Evolutionary conservation across 2,113 vertebrate species (phyloP), one percentile per base, ranked within the genome.

Genomic region (Sigmodon hispidus): DNA sequence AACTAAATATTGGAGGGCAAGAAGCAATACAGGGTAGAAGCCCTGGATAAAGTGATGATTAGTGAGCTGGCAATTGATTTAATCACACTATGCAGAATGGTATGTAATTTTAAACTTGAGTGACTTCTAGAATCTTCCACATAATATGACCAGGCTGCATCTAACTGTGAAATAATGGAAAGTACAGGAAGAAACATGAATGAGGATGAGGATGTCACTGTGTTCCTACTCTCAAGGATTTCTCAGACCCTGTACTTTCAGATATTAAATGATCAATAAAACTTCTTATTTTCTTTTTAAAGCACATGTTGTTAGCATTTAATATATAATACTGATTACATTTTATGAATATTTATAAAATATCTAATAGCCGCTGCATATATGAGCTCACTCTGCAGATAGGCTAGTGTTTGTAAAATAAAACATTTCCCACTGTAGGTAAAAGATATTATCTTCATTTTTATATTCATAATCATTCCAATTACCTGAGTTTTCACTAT

Each of bases 401-500:
- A 90, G 94, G 55, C 40, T 85, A 9, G 19, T 77, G 19, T 83
- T 86, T 91, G 21, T 52, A 89, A 17, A 72, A 16, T 88, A 92
- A 91, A 93, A 76, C 43, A 76, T 72, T 34, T 61, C 67, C 65
- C n/a, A 52, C 21, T 43, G n/a, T 48, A 43, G 36, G 75, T 40
- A 67, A 92, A 61, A 69, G 40, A 80, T 88, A 91, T 40, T 48
- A 36, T 80, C 61, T 50, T 65, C 55, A 52, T 57, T 91, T 67
- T 69, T 87, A 29, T 50, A 50, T 29, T 94, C 36, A 83, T 4
- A 48, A 73, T 89, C 40, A 13, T 57, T 48, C 67, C 73, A 90
- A 43, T 69, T 89, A 83, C 45, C 67, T 75, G 93, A 87, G 63
- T 84, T 92, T 90, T 97, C 87, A 94, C 15, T 93, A 29, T 34